Evolutionary conservation across 2,888 invertebrate species (phyloP), one percentile per base, ranked within the genome.

Genomic region (Gari tellinella): DNA sequence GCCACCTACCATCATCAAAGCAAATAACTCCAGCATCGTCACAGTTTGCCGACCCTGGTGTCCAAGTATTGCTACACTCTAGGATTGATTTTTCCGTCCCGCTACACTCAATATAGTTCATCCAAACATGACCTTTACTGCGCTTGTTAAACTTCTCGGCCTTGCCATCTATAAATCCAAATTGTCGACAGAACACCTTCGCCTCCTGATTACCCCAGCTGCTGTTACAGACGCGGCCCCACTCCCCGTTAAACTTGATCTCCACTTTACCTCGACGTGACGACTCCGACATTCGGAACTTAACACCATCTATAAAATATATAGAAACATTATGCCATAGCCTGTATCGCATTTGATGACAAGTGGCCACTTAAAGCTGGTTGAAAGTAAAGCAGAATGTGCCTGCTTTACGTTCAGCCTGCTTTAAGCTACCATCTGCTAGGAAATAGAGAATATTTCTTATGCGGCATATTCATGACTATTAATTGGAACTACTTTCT

Each of bases 41-140:
- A 69, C 80, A 83, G 21, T 72, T 66, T 3, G 74, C 77, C 1
- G 78, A 81, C 14, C 79, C 77, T 0, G 83, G 79, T 19, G 79
- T 82, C 85, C 85, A 86, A 1, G 64, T 76, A 51, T 82, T 75
- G 37, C 57, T 80, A 85, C 96, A 96, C 74, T 95, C 94, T 60
- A 94, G 93, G 0, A 96, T 86, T 0, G 94, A 93, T 0, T 93
- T 94, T 90, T 96, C 96, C 77, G 94, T 94, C n/a, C 96, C 96
- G 0, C 91, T 86, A 86, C 96, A 96, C 37, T 93, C 92, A 0
- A 96, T 92, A 82, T 95, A 94, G 86, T 95, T 95, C 92, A 96
- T 95, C 90, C 94, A 93, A 82, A 80, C 80, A 51, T 78, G 79
- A 14, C 73, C 77, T 10, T 61, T 62, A n/a, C 68, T 67, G 0